These are phyloP conservation scores for Uropetala carovei DNA, from an alignment of 2,888 invertebrate genomes.

Conservation along the genomic window DNA sequence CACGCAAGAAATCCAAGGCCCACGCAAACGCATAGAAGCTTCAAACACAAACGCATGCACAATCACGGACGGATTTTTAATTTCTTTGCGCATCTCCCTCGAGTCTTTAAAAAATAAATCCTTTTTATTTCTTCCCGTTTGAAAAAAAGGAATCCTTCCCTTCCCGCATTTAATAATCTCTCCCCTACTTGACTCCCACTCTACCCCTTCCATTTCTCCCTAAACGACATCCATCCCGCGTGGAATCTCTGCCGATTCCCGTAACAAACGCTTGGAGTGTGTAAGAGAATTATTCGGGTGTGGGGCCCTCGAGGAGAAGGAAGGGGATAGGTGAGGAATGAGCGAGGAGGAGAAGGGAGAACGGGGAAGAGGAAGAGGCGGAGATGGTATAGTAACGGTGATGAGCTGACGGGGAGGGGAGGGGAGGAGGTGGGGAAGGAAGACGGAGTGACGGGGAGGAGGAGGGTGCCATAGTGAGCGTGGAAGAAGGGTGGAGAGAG, in stretches of 20 bases:
- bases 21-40: too few relatives aligned
- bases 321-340: too few relatives aligned
- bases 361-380: conserved; percentile 15
- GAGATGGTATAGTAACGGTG: conserved; percentile 59
- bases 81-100: background rate
- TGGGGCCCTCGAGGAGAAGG: background rate
- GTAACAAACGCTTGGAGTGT: conserved; percentile 29
- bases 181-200: background rate
- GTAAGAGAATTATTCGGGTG: conserved; percentile 23
- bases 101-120: background rate
- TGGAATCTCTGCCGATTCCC: conserved; percentile 44
- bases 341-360: background rate
- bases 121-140: background rate
- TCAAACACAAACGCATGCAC: too few relatives aligned
- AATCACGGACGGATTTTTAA: background rate
- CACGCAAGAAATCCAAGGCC: too few relatives aligned
- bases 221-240: conserved; percentile 25
- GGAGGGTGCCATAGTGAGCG: background rate
- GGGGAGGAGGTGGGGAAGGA: background rate
- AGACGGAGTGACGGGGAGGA: background rate
- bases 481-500: background rate
- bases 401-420: conserved; percentile 28
- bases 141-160: conserved; percentile 31
- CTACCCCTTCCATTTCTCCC: background rate
- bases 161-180: background rate